Evolutionary conservation across 2,113 vertebrate species (phyloP).

Genomic region (Bolborhynchus lineola): DNA sequence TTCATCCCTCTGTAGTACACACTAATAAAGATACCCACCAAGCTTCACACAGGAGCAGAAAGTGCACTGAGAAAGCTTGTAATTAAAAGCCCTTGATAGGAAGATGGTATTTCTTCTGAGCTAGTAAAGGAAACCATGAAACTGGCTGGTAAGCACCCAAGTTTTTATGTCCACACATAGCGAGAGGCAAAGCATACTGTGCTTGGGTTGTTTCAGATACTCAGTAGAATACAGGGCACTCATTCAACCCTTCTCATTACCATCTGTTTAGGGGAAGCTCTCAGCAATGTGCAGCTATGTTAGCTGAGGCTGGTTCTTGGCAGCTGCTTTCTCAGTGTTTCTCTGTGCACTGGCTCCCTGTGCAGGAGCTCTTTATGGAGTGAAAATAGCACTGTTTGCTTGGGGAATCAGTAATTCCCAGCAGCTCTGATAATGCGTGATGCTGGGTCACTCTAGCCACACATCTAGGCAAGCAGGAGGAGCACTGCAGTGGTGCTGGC

Average conservation of each 20-base stretch:
- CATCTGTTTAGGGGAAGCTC: neutral
- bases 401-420: neutral
- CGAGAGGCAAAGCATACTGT: neutral
- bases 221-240: accelerated
- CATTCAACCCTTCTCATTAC: neutral
- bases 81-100: neutral
- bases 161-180: neutral
- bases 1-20: neutral
- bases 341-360: neutral
- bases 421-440: neutral
- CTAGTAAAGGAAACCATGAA: neutral
- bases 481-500: neutral
- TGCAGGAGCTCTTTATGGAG: neutral
- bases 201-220: neutral
- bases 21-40: neutral
- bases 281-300: neutral
- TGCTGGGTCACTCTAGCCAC: neutral
- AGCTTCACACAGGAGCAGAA: neutral
- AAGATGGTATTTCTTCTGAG: neutral
- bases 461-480: neutral
- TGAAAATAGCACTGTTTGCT: neutral
- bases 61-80: neutral
- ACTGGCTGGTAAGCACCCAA: neutral
- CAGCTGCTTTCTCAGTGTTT: neutral
- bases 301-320: neutral